Evolutionary conservation across 1,140 invertebrate species (phyloP).

Genomic region (Drosophila trapezifrons): DNA sequence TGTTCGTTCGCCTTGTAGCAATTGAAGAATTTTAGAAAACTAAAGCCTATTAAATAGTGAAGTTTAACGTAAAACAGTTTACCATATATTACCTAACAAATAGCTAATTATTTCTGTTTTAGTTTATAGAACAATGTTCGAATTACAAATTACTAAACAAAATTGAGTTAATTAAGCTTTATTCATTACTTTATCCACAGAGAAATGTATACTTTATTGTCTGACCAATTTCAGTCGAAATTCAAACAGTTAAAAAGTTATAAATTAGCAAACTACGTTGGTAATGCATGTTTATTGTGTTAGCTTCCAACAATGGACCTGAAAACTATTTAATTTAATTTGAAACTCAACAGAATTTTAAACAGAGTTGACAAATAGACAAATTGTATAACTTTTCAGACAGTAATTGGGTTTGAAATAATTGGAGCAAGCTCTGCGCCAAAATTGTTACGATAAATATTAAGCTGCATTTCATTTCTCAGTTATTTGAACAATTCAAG

Average conservation of each 20-base stretch:
- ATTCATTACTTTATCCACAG: too few relatives aligned
- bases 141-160: too few relatives aligned
- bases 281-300: neutral
- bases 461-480: too few relatives aligned
- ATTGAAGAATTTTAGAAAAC: neutral
- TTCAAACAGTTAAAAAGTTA: neutral
- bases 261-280: neutral
- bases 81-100: neutral
- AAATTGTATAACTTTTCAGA: neutral
- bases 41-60: neutral
- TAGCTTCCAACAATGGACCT: neutral
- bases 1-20: constrained; percentile 1
- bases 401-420: neutral
- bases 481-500: too few relatives aligned
- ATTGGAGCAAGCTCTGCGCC: too few relatives aligned
- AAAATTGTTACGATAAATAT: too few relatives aligned
- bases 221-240: too few relatives aligned
- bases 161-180: too few relatives aligned
- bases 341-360: neutral
- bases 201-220: too few relatives aligned
- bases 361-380: neutral
- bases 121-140: too few relatives aligned
- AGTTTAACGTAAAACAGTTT: too few relatives aligned
- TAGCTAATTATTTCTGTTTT: too few relatives aligned
- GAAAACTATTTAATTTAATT: constrained; percentile 5